Evolutionary conservation across 1,140 invertebrate genomes (phyloP).

Genomic region (Anastrepha ludens): DNA sequence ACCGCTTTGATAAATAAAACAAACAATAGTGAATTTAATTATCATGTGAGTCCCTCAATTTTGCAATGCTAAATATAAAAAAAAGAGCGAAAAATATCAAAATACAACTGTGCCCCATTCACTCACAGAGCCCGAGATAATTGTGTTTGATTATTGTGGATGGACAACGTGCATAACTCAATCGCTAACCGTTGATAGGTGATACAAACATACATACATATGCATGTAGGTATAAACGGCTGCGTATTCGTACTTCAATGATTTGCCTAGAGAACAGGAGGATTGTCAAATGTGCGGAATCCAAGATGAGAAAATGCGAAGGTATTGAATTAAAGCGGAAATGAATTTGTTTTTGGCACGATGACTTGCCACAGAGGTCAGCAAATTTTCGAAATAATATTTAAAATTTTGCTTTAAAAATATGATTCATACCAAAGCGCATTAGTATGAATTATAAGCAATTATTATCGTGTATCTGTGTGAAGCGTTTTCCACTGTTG

Average conservation of each 20-base stretch:
- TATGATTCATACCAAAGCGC: not conserved
- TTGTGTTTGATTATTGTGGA: slow-evolving; percentile 27
- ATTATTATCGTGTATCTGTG: not conserved
- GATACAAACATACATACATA: not conserved
- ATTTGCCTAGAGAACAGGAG: not conserved
- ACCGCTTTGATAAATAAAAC: slow-evolving; percentile 47
- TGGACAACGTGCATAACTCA: not conserved
- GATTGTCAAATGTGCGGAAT: not conserved
- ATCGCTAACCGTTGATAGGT: not conserved
- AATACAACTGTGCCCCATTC: not conserved
- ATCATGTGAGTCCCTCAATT: slow-evolving; percentile 50
- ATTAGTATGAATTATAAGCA: not conserved
- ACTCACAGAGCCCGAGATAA: not conserved
- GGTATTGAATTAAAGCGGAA: slow-evolving; percentile 29
- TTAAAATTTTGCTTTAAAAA: not conserved
- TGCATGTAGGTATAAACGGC: not conserved
- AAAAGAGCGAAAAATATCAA: slow-evolving; percentile 13
- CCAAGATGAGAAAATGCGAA: not conserved
- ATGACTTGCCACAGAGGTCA: slow-evolving; percentile 26
- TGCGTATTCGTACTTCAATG: no score
- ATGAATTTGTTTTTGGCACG: slow-evolving; percentile 12
- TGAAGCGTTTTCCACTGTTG: not conserved
- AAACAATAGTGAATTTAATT: slow-evolving; percentile 48
- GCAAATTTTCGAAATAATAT: not conserved
- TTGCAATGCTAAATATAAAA: slow-evolving; percentile 43